Percentiles rank a stretch among this genome's conserved stretches.
phyloP scores from a whole-genome alignment of 2,888 invertebrate species.

The Eristalinus aeneus region DNA sequence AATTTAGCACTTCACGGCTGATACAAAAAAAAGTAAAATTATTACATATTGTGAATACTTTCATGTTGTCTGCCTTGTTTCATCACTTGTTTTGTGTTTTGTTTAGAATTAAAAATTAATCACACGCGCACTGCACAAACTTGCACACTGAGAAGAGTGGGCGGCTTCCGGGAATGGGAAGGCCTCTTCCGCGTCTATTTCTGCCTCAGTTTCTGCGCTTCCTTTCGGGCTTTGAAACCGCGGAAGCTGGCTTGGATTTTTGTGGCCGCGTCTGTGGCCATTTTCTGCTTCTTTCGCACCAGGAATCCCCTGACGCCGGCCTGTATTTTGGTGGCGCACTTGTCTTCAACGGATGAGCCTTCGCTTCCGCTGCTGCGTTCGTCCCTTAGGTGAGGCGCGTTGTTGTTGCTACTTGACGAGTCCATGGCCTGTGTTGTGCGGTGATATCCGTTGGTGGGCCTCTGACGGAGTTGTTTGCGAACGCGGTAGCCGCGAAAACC shows the following conservation, averaged over 20 bases:
- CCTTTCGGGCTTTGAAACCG: constrained; percentile 80
- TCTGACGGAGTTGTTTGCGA: constrained; percentile 80
- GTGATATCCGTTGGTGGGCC: constrained; percentile 50
- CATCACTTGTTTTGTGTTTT: constrained; percentile 20
- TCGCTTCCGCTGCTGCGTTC: constrained; percentile 67
- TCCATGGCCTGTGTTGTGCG: constrained; percentile 52
- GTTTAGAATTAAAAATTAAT: constrained; percentile 2
- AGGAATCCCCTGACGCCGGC: constrained; percentile 79
- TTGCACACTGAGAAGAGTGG: constrained; percentile 43
- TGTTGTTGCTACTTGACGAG: constrained; percentile 29
- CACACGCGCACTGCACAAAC: constrained; percentile 62
- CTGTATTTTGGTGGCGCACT: constrained; percentile 79
- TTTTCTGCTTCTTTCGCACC: constrained; percentile 79
- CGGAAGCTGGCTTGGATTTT: constrained; percentile 81
- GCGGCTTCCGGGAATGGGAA: constrained; percentile 2
- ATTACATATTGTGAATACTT: background rate
- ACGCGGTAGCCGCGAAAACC: constrained; percentile 83
- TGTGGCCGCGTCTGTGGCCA: constrained; percentile 79
- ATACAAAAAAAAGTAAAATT: background rate
- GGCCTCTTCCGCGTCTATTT: constrained; percentile 67
- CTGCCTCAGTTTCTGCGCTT: constrained; percentile 77
- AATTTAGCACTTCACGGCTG: constrained; percentile 35
- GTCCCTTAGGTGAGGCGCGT: constrained; percentile 56
- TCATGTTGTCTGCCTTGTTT: background rate
- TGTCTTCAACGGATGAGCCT: constrained; percentile 75